Base-by-base conservation (phyloP, 1,140 invertebrate species). In the Rhynchophorus ferrugineus region DNA sequence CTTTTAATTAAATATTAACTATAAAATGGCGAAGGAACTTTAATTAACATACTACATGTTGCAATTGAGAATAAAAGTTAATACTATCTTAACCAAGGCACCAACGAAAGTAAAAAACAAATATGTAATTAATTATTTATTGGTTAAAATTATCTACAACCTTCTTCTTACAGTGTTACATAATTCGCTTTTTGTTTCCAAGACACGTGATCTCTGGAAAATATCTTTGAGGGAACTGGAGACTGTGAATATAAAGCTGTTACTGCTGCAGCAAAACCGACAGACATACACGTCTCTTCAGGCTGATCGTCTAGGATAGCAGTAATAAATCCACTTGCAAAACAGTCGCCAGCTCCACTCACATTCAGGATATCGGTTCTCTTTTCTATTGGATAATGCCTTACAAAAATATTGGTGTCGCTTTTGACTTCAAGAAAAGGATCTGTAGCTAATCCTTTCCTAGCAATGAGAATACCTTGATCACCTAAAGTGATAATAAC, bases 271-370 rank as follows among this genome's bases (percentile, higher is more conserved):
- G 73, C 59, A 61, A 81, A 76, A 2, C 76, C 80, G 3, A 76
- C 61, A 16, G 69, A 68, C 2, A 82, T 64, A 56, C 78, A 77
- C 36, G 65, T 56, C 37, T 71, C 62, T 64, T 82, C 71, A 13
- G 54, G 60, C 24, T 62, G 60, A 3, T 69, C 70, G 14, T 58
- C 59, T 14, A 83, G 58, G 39, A 77, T 63, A 0, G 73, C 77
- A 33, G 72, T 64, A 38, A 82, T 76, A 52, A 80, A 76, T 5
- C 79, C 80, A 55, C 76, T 75, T 13, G 78, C 72, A 58, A 81
- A 79, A 66, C 78, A 80, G 57, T 83, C 81, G 14, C 81, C 81
- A 11, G 81, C 80, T 5, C 81, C 81, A 14, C 78, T 82, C 2
- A 80, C 79, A 69, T 78, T 83, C 21, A 75, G 68, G 14, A 82